Conservation (phyloP, 1,140 invertebrate genomes). For the Calosoma granatense region DNA sequence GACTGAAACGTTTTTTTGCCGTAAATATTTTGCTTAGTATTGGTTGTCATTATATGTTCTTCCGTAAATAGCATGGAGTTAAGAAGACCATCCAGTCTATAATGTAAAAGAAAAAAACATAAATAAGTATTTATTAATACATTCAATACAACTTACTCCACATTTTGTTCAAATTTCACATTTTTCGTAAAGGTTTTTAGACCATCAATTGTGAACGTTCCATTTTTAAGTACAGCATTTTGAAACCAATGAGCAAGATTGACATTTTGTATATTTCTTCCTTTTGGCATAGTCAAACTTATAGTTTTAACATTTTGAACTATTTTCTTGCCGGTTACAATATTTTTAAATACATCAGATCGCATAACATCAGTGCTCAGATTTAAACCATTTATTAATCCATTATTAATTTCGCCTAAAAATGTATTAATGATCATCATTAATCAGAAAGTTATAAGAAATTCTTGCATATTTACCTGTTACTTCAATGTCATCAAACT, state of each 20-base stretch:
- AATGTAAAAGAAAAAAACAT: conserved; percentile 6
- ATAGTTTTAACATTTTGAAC: conserved; percentile 24
- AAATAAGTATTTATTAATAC: background rate
- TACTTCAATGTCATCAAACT: conserved; percentile 19
- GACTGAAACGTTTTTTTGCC: conserved; percentile 22
- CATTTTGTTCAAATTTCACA: conserved; percentile 18
- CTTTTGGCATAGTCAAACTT: conserved; percentile 23
- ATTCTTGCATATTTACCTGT: conserved; percentile 10
- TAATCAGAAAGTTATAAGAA: too few species aligned
- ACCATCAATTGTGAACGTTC: conserved; percentile 19
- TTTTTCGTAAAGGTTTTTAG: conserved; percentile 20
- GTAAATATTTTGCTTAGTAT: conserved; percentile 23
- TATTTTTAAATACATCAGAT: conserved; percentile 25
- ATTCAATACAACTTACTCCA: conserved; percentile 18
- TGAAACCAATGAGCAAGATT: conserved; percentile 34
- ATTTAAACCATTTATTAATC: conserved; percentile 33
- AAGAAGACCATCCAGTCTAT: conserved; percentile 19
- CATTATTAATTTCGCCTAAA: conserved; percentile 7
- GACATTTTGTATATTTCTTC: conserved; percentile 31
- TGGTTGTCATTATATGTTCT: conserved; percentile 23
- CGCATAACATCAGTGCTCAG: conserved; percentile 34
- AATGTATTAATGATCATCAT: conserved; percentile 11
- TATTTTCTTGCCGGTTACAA: conserved; percentile 30
- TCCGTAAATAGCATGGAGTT: conserved; percentile 22
- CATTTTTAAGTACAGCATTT: conserved; percentile 25